Evolutionary conservation across 2,888 invertebrate genomes (phyloP).

Genomic region (Bombylius major): DNA sequence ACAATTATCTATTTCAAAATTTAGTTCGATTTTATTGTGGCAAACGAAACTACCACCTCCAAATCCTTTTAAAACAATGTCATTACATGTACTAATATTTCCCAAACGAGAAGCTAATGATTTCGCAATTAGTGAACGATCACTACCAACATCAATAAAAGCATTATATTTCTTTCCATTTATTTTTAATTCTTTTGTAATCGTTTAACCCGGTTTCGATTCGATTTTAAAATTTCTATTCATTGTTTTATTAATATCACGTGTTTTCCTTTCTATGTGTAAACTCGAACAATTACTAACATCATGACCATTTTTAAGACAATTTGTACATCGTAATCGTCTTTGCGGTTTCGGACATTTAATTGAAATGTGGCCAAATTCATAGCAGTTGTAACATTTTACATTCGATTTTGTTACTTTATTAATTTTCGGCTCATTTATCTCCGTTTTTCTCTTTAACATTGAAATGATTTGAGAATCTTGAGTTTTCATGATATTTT

Average conservation of each 20-base stretch:
- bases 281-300: not conserved
- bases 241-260: not conserved
- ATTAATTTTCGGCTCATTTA: not conserved
- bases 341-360: constrained; percentile 2
- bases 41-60: not conserved
- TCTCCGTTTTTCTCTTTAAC: not conserved
- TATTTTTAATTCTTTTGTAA: not conserved
- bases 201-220: not conserved
- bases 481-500: not conserved
- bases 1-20: not conserved
- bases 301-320: not conserved
- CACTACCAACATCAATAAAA: constrained; percentile 2
- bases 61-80: not conserved
- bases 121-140: not conserved
- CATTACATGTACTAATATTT: not conserved
- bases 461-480: not conserved
- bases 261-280: not conserved
- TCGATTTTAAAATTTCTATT: not conserved
- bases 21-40: not conserved
- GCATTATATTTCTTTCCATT: not conserved
- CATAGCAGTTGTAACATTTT: constrained; percentile 4
- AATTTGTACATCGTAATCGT: not conserved
- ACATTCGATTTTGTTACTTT: not conserved
- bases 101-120: not conserved
- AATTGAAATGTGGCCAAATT: constrained; percentile 2